Evolutionary conservation across 2,888 invertebrate species (phyloP).

Genomic region (Thyatira batis): DNA sequence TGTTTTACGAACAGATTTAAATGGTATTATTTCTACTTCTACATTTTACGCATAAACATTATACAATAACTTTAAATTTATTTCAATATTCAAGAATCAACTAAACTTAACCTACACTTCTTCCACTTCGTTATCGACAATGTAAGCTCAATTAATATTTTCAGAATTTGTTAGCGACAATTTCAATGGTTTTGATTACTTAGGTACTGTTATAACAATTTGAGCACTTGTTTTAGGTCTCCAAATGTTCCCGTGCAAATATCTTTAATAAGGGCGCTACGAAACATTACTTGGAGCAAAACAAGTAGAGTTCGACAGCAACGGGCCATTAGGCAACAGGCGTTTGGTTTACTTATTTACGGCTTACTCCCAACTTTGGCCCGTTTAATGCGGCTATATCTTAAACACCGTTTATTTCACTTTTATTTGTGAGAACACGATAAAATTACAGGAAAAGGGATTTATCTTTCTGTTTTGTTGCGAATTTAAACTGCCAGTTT

Average conservation of each 20-base stretch:
- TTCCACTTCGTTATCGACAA: too few species aligned
- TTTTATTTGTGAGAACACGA: conserved; percentile 16
- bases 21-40: too few species aligned
- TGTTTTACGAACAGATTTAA: too few species aligned
- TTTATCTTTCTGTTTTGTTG: neutral
- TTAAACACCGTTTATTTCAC: conserved; percentile 24
- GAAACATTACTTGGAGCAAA: conserved; percentile 24
- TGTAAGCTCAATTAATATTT: neutral
- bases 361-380: conserved; percentile 46
- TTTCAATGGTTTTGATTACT: neutral
- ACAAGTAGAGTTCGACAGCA: conserved; percentile 50
- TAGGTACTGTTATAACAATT: neutral
- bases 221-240: neutral
- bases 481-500: neutral
- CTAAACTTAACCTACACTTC: too few species aligned
- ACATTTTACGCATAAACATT: too few species aligned
- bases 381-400: conserved; percentile 39
- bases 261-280: conserved; percentile 45
- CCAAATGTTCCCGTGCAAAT: conserved; percentile 32
- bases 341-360: conserved; percentile 62
- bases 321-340: conserved; percentile 63
- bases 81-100: too few species aligned
- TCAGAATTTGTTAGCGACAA: neutral
- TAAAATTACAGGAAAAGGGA: neutral
- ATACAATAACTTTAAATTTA: neutral